Evolutionary conservation across 2,113 vertebrate genomes (phyloP).

Genomic region (Sinocyclocheilus maitianheensis): DNA sequence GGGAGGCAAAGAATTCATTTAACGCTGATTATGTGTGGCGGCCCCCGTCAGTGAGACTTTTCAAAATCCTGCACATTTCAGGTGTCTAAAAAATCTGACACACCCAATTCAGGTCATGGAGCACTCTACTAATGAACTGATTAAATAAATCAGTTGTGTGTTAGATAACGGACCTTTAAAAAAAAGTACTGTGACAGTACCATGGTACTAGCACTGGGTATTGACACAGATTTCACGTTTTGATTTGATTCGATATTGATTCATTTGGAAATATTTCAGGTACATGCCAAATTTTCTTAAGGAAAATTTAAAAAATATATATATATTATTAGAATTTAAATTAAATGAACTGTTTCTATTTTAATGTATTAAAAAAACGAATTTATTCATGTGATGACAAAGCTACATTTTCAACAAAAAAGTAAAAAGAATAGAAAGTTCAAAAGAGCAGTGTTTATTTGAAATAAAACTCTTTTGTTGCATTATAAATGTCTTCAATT

Average conservation of each 20-base stretch:
- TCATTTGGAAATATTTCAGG: not conserved
- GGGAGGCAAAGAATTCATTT: not conserved
- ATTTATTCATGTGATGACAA: too few species aligned
- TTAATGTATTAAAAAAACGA: too few species aligned
- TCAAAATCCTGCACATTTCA: slow-evolving; percentile 30
- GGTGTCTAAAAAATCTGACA: not conserved
- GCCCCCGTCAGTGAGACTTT: not conserved
- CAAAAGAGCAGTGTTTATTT: too few species aligned
- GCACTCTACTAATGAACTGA: not conserved
- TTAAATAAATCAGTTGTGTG: not conserved
- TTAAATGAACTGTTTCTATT: too few species aligned
- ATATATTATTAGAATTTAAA: too few species aligned
- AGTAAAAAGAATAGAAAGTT: too few species aligned
- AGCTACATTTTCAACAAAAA: too few species aligned
- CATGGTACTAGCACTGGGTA: too few species aligned
- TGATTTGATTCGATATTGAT: not conserved
- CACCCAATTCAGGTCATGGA: slow-evolving; percentile 27
- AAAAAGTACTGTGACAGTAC: too few species aligned
- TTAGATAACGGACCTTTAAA: not conserved
- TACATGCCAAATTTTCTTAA: not conserved
- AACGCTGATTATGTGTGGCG: not conserved
- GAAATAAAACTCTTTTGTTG: too few species aligned
- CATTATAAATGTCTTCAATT: too few species aligned
- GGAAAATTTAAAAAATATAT: too few species aligned
- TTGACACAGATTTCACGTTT: not conserved